Conservation (phyloP, 92 coral and sea anemone genomes). For the Porites lobata region DNA sequence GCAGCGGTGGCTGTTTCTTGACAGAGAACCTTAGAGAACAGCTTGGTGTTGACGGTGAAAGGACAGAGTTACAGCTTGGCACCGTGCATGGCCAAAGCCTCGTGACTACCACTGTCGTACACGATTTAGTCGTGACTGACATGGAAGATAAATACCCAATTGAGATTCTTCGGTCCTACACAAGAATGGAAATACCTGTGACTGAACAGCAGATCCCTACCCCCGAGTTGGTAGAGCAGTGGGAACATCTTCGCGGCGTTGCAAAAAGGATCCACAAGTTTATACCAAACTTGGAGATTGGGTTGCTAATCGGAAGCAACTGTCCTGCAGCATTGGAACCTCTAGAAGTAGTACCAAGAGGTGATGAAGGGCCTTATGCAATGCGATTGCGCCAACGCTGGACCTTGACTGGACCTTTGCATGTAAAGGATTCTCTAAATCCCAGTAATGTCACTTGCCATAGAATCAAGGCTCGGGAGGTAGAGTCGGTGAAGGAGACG, state of each 20-base stretch:
- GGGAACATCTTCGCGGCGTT: slow-evolving; percentile 57
- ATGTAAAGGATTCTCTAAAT: not conserved
- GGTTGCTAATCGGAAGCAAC: slow-evolving; percentile 70
- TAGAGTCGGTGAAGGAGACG: no score
- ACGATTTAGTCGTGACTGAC: slow-evolving; percentile 45
- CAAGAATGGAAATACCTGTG: slow-evolving; percentile 63
- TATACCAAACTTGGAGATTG: slow-evolving; percentile 68
- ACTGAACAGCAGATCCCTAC: slow-evolving; percentile 61
- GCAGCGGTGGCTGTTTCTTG: slow-evolving; percentile 77
- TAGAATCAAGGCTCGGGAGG: no score
- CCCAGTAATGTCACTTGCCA: not conserved
- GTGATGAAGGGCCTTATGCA: slow-evolving; percentile 70
- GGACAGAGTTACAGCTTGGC: slow-evolving; percentile 54
- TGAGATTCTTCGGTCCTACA: slow-evolving; percentile 35
- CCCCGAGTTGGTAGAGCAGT: slow-evolving; percentile 46
- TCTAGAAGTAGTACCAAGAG: slow-evolving; percentile 70
- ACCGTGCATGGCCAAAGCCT: slow-evolving; percentile 70
- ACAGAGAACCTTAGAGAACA: slow-evolving; percentile 57
- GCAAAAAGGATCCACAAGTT: slow-evolving; percentile 52
- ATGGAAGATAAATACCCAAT: not conserved
- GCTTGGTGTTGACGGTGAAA: slow-evolving; percentile 45
- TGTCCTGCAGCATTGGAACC: slow-evolving; percentile 76
- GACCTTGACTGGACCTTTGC: slow-evolving; percentile 73
- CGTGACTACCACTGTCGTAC: slow-evolving; percentile 33
- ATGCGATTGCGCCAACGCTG: slow-evolving; percentile 67